Conservation (phyloP, 2,888 invertebrate species). For the Eupsilia transversa region DNA sequence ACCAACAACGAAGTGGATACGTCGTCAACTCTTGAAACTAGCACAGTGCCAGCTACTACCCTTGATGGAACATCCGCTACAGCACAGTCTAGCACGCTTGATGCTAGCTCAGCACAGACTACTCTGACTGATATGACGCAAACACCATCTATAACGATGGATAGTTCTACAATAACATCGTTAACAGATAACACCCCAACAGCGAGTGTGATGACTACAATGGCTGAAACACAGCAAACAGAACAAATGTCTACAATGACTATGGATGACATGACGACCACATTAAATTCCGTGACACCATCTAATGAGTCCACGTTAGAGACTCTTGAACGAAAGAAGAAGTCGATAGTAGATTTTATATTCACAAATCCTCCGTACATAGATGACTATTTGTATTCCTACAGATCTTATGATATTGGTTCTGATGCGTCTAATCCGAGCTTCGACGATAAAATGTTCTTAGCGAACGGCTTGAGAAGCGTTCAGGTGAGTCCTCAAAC, state of each 20-base stretch:
- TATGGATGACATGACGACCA: conserved; percentile 58
- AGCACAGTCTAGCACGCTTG: conserved; percentile 38
- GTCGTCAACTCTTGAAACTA: conserved; percentile 62
- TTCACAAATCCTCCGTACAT: conserved; percentile 83
- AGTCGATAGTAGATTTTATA: conserved; percentile 85
- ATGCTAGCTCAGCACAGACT: conserved; percentile 35
- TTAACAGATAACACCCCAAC: conserved; percentile 44
- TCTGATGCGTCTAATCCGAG: conserved; percentile 72
- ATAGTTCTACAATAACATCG: conserved; percentile 46
- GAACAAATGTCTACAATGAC: conserved; percentile 54
- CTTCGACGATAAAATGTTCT: conserved; percentile 80
- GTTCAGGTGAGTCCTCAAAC: conserved; percentile 79
- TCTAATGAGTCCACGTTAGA: conserved; percentile 75
- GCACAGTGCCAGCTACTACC: conserved; percentile 54
- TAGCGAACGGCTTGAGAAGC: conserved; percentile 85
- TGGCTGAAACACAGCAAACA: conserved; percentile 55
- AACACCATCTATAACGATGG: conserved; percentile 45
- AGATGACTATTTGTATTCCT: conserved; percentile 80
- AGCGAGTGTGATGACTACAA: conserved; percentile 45
- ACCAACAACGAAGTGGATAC: conserved; percentile 74
- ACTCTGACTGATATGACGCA: conserved; percentile 24
- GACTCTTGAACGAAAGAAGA: conserved; percentile 83
- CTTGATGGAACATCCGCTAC: conserved; percentile 38
- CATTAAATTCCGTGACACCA: conserved; percentile 63
- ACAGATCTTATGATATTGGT: conserved; percentile 83